Conservation (phyloP, 1,140 invertebrate genomes). For the Plectrocnemia conspersa region DNA sequence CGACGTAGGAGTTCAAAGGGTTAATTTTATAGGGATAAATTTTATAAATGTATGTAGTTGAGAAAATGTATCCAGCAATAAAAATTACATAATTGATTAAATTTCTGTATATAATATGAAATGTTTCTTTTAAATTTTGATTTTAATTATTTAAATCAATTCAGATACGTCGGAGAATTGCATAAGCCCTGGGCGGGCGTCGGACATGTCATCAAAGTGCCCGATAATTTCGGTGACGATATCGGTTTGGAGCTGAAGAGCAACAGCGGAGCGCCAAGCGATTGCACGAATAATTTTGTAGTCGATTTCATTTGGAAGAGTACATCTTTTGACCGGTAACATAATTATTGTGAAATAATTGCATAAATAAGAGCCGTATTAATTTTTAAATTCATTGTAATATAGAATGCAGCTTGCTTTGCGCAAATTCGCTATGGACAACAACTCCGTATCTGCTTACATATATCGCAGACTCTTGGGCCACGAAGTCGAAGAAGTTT, state of each 20-base stretch:
- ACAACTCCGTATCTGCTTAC: conserved; percentile 92
- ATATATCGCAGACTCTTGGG: conserved; percentile 96
- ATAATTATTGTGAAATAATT: conserved; percentile 34
- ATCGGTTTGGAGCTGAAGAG: conserved; percentile 95
- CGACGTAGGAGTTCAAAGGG: too few relatives aligned
- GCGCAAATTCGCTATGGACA: conserved; percentile 93
- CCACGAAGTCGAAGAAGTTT: conserved; percentile 94
- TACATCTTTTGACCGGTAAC: conserved; percentile 92
- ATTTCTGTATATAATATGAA: too few relatives aligned
- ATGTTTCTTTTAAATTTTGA: neutral
- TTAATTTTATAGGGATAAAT: too few relatives aligned
- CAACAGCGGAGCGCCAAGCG: conserved; percentile 82
- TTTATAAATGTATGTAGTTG: too few relatives aligned
- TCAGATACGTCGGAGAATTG: conserved; percentile 85
- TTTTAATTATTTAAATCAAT: conserved; percentile 5
- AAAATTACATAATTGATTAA: too few relatives aligned
- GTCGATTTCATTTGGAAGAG: conserved; percentile 99
- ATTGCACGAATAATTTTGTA: conserved; percentile 92
- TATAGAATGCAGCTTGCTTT: conserved; percentile 91
- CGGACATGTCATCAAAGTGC: conserved; percentile 97
- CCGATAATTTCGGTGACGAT: conserved; percentile 98
- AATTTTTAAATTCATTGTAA: too few relatives aligned
- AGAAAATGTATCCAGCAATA: too few relatives aligned
- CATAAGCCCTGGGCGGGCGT: conserved; percentile 93
- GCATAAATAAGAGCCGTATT: too few relatives aligned